phyloP scores from a whole-genome alignment of 2,888 invertebrate genomes.

The Callosobruchus maculatus region DNA sequence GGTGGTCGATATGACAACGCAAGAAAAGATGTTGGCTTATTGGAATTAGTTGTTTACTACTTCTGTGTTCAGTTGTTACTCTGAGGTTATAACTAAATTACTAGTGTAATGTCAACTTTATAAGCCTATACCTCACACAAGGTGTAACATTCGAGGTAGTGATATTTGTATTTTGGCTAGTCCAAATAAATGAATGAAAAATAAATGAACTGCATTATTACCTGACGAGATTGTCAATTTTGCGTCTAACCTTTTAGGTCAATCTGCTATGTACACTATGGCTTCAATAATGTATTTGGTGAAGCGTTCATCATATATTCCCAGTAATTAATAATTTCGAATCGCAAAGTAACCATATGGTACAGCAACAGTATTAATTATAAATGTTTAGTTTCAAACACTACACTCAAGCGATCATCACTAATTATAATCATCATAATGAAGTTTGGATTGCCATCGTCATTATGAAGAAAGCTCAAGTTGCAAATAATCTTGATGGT shows the following conservation, averaged over 20 bases:
- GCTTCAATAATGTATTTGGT: neutral
- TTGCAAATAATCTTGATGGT: neutral
- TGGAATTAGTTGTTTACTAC: too few relatives aligned
- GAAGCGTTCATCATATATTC: neutral
- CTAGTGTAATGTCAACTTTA: too few relatives aligned
- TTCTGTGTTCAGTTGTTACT: too few relatives aligned
- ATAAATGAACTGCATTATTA: too few relatives aligned
- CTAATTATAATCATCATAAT: neutral
- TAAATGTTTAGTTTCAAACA: neutral
- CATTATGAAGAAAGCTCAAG: neutral
- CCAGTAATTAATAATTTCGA: neutral
- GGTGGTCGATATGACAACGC: too few relatives aligned
- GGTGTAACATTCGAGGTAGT: too few relatives aligned
- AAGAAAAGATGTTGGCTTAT: too few relatives aligned
- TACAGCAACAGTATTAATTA: neutral
- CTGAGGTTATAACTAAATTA: too few relatives aligned
- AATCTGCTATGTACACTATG: neutral
- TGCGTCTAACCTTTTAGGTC: neutral
- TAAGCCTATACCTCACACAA: too few relatives aligned
- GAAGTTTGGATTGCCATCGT: neutral
- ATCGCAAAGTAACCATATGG: neutral
- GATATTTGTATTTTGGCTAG: too few relatives aligned
- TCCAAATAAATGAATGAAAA: too few relatives aligned
- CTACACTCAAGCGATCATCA: neutral
- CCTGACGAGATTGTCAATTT: neutral